Conservation (phyloP, 2,113 vertebrate genomes). For the Terrapene triunguis region DNA sequence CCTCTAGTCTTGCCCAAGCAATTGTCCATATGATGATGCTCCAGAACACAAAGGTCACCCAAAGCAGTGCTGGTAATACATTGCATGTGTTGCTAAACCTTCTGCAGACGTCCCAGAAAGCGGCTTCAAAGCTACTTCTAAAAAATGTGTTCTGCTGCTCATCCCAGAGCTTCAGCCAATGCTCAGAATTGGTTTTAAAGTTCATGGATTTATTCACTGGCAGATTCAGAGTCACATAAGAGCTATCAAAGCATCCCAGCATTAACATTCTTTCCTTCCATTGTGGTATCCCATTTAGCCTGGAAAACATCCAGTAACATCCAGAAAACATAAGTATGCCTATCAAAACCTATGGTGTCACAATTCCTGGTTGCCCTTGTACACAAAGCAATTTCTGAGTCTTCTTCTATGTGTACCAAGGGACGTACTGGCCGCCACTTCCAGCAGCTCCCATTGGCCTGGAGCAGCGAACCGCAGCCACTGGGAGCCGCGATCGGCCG, state of each 20-base stretch:
- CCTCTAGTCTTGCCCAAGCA: not conserved
- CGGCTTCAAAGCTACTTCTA: not conserved
- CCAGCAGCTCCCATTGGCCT: too few species aligned
- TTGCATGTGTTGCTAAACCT: not conserved
- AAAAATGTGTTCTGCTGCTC: not conserved
- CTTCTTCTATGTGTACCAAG: not conserved
- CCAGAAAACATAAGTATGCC: not conserved
- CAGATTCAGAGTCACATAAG: not conserved
- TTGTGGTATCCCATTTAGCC: not conserved
- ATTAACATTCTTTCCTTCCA: not conserved
- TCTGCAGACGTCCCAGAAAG: too few species aligned
- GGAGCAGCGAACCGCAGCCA: too few species aligned
- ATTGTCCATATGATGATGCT: not conserved
- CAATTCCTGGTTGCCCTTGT: not conserved
- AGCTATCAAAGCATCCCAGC: not conserved
- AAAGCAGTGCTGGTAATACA: not conserved
- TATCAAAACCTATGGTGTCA: not conserved
- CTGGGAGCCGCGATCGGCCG: too few species aligned
- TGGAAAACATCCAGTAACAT: not conserved
- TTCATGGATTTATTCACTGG: not conserved
- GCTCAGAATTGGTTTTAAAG: not conserved
- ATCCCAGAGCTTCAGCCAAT: not conserved
- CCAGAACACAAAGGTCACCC: not conserved
- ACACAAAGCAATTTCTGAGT: not conserved
- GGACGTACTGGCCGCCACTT: too few species aligned